Conservation (phyloP, 2,113 vertebrate species). For the Myrmophylax atrothorax region DNA sequence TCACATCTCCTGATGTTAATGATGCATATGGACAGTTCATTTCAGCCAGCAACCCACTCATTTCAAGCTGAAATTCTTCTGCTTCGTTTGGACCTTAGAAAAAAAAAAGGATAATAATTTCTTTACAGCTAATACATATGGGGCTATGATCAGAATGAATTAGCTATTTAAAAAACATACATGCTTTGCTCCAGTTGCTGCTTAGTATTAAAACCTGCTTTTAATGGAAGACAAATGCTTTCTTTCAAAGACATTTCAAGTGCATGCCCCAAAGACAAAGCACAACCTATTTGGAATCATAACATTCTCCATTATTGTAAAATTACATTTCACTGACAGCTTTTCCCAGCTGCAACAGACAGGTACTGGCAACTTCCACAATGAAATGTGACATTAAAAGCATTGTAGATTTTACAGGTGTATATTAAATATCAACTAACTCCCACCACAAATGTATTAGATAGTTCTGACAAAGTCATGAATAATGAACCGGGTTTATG, state of each 20-base stretch:
- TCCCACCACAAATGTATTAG: not conserved
- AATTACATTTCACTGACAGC: not conserved
- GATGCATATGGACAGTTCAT: constrained; percentile 89
- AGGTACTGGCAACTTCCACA: not conserved
- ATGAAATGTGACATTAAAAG: not conserved
- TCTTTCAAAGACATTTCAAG: not conserved
- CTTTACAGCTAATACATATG: not conserved
- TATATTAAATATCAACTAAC: not conserved
- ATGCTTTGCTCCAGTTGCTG: not conserved
- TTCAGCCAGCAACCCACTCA: constrained; percentile 93
- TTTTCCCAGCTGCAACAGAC: not conserved
- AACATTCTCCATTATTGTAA: not conserved
- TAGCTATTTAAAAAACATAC: not conserved
- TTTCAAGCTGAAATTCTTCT: constrained; percentile 93
- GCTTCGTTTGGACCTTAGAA: constrained; percentile 89
- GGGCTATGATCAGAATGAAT: not conserved
- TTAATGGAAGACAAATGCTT: not conserved
- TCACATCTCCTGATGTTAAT: constrained; percentile 89
- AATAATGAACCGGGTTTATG: not conserved
- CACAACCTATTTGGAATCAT: not conserved
- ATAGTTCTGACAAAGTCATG: not conserved
- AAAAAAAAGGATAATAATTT: not conserved
- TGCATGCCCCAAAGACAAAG: not conserved
- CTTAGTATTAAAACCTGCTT: not conserved
- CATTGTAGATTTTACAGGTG: not conserved